Evolutionary conservation across 2,797 vertebrate species (phyloP).

Genomic region (Megaceryle alcyon): DNA sequence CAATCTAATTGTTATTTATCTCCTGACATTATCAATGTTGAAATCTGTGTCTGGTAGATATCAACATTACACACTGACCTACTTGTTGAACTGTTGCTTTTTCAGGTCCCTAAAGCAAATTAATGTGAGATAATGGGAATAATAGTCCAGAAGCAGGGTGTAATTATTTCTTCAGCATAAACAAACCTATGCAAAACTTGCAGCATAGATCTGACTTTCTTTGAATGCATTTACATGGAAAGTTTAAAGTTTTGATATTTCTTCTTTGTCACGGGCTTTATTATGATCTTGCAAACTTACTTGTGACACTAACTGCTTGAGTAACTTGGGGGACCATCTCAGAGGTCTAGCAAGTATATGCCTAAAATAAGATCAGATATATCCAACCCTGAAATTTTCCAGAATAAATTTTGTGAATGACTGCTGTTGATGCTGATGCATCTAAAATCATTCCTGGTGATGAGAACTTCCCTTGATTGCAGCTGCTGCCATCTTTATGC

Average conservation of each 20-base stretch:
- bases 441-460: background rate
- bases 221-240: background rate
- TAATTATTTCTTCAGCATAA: background rate
- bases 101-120: background rate
- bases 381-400: background rate
- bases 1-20: background rate
- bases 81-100: background rate
- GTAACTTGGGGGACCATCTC: background rate
- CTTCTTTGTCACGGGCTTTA: background rate
- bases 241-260: background rate
- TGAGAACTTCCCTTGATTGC: background rate
- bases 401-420: background rate
- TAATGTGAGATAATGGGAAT: background rate
- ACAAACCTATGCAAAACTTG: background rate
- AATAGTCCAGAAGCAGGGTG: background rate
- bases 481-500: background rate
- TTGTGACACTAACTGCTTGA: background rate
- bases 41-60: background rate
- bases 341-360: background rate
- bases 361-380: background rate
- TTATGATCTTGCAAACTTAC: background rate
- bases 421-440: background rate
- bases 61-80: background rate
- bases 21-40: background rate
- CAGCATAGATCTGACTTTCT: background rate